A percentile compares a stretch with the other conserved stretches of the same genome.
These are phyloP conservation scores for Vicugna pacos DNA, from an alignment of 2,113 vertebrate species.

Conservation along the genomic window DNA sequence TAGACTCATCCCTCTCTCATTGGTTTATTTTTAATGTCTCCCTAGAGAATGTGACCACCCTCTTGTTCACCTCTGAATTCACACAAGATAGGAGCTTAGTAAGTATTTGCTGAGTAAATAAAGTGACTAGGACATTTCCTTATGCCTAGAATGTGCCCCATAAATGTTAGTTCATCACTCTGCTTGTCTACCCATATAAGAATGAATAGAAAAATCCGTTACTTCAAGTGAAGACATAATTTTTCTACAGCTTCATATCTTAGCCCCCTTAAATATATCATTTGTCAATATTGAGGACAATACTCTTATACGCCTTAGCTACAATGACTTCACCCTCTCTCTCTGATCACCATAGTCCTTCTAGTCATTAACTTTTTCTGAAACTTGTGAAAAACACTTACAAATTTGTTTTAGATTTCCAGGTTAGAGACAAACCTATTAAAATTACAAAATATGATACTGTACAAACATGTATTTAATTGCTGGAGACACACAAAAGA, in stretches of 20 bases:
- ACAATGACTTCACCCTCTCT: background rate
- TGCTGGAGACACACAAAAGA: background rate
- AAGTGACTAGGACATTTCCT: background rate
- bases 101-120: slow-evolving; percentile 30
- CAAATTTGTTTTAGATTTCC: background rate
- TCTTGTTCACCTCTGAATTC: background rate
- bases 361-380: background rate
- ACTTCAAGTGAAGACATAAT: background rate
- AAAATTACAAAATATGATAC: background rate
- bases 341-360: background rate
- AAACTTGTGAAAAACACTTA: background rate
- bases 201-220: background rate
- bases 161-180: background rate
- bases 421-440: background rate
- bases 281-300: background rate
- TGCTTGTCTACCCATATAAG: background rate
- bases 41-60: background rate
- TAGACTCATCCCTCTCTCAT: background rate
- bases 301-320: background rate
- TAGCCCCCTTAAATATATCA: background rate
- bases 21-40: background rate
- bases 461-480: background rate
- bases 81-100: background rate
- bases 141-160: background rate
- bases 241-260: background rate